Conservation (phyloP, 2,888 invertebrate species). For the Ptychoptera contaminata region DNA sequence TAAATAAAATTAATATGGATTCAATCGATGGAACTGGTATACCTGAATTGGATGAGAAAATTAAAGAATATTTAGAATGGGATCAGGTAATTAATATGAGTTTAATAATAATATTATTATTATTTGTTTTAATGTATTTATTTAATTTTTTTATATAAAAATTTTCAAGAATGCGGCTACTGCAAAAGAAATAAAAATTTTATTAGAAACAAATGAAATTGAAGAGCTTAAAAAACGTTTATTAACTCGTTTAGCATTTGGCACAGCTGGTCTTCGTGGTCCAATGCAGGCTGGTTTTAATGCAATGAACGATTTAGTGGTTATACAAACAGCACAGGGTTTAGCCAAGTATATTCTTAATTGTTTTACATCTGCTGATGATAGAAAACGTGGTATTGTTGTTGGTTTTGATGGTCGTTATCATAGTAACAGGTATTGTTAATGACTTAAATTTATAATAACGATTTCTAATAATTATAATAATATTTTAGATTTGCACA, state of each 20-base stretch:
- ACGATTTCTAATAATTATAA: background rate
- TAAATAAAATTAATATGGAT: too few relatives aligned
- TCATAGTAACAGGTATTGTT: slow-evolving; percentile 64
- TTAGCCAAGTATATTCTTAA: slow-evolving; percentile 57
- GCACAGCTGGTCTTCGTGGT: slow-evolving; percentile 86
- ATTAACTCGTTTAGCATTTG: slow-evolving; percentile 61
- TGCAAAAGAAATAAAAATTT: slow-evolving; percentile 40
- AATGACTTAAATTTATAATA: slow-evolving; percentile 2
- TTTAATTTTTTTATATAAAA: slow-evolving; percentile 4
- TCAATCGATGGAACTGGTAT: slow-evolving; percentile 32
- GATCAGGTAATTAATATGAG: slow-evolving; percentile 42
- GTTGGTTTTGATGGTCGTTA: slow-evolving; percentile 88
- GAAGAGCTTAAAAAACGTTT: slow-evolving; percentile 46
- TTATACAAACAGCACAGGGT: slow-evolving; percentile 90
- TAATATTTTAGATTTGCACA: slow-evolving; percentile 60
- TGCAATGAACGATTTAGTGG: slow-evolving; percentile 92
- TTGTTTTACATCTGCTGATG: slow-evolving; percentile 32
- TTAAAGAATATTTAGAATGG: slow-evolving; percentile 57
- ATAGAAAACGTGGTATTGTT: slow-evolving; percentile 56
- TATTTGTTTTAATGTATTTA: slow-evolving; percentile 2
- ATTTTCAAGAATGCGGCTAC: slow-evolving; percentile 44
- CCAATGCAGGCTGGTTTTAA: slow-evolving; percentile 86
- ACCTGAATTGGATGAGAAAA: slow-evolving; percentile 42
- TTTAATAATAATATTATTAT: background rate
- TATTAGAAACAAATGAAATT: slow-evolving; percentile 39